Evolutionary conservation across 2,113 vertebrate species (phyloP), one percentile per base, ranked within the genome.

Genomic region (Stigmatopora nigra): DNA sequence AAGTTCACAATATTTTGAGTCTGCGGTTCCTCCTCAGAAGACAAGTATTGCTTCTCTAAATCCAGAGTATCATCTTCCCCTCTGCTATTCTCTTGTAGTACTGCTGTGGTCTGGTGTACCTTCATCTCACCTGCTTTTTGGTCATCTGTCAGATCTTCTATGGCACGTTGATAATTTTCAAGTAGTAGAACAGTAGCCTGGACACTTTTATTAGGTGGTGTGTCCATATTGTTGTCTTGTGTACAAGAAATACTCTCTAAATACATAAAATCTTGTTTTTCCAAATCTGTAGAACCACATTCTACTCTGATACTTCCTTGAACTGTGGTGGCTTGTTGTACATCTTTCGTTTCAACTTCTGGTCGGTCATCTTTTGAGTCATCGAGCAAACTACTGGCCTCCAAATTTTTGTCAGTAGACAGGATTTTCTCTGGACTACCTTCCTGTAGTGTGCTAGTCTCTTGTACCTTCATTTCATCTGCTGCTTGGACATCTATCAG

Each of bases 301-400:
- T n/a, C n/a, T n/a, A n/a, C n/a, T n/a, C n/a, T n/a, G n/a, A n/a
- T n/a, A n/a, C n/a, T n/a, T n/a, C n/a, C n/a, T 41, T 41, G 6
- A 41, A 41, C 38, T 4, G 38, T 41, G 38, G 38, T 41, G 38
- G 38, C 9, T 7, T 41, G 38, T 41, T 41, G 38, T 41, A 41
- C 38, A 41, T 41, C 38, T 41, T 41, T 41, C 38, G 9, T 72
- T 64, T 78, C 73, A 57, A 53, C 63, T 5, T 41, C 63, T 67
- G 61, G 56, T 47, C 69, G 65, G 64, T 15, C 71, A 19, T 67
- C 72, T 17, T 51, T n/a, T n/a, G 17, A n/a, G n/a, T 51, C 48
- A 4, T n/a, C 7, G 17, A 2, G 48, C 48, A n/a, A 51, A 51
- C 9, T 17, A 22, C 51, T 53, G 13, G 51, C 5, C 3, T 25